Conservation (phyloP, 1,140 invertebrate genomes). For the Diorhabda carinulata region DNA sequence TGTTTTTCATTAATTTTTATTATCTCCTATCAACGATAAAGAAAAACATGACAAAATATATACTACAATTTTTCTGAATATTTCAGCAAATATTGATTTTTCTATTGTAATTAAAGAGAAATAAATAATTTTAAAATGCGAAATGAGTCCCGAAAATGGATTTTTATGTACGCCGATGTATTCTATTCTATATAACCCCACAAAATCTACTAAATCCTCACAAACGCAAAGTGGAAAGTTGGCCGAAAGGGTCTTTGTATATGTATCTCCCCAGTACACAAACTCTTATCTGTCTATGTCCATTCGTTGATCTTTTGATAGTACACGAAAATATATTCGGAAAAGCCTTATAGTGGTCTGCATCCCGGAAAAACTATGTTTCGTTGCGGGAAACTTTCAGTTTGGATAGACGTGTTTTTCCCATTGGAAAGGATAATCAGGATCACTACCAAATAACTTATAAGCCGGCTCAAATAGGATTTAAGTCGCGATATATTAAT, state of each 20-base stretch:
- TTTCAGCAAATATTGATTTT: no score
- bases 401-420: constrained; percentile 8
- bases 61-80: no score
- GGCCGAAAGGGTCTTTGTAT: constrained; percentile 16
- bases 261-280: constrained; percentile 20
- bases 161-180: not conserved
- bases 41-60: no score
- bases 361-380: constrained; percentile 17
- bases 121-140: no score
- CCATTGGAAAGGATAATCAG: constrained; percentile 12
- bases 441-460: constrained; percentile 11
- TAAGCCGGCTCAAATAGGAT: constrained; percentile 4
- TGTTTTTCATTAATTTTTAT: no score
- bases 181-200: constrained; percentile 4
- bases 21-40: no score
- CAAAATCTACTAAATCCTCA: constrained; percentile 10
- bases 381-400: constrained; percentile 12
- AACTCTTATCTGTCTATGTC: constrained; percentile 21
- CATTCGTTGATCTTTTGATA: constrained; percentile 26
- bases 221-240: constrained; percentile 5
- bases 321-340: constrained; percentile 23
- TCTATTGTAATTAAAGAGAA: no score
- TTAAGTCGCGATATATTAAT: not conserved
- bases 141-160: no score
- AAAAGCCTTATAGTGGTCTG: constrained; percentile 9